phyloP scores from a whole-genome alignment of 2,797 vertebrate species.

The Acrossocheilus wenchowensis region DNA sequence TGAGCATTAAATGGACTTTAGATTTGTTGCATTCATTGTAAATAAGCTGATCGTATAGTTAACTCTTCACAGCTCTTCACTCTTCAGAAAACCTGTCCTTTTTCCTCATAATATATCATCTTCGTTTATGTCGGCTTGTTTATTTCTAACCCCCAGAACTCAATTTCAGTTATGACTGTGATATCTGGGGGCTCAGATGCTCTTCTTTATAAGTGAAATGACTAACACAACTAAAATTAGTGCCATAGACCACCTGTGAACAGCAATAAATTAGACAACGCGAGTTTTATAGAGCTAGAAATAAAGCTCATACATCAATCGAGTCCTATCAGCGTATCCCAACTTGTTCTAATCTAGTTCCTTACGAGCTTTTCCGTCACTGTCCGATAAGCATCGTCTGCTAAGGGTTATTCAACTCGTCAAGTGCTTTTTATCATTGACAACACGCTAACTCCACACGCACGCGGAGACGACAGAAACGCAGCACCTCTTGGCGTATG shows the following conservation, averaged over 20 bases:
- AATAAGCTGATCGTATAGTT: not conserved
- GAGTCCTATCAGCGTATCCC: not conserved
- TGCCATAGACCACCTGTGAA: conserved; percentile 54
- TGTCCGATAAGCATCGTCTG: conserved; percentile 28
- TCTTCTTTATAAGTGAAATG: conserved; percentile 56
- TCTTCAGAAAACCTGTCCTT: not conserved
- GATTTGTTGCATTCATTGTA: not conserved
- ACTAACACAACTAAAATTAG: conserved; percentile 56
- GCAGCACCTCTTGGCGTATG: not conserved
- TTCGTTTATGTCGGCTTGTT: conserved; percentile 16
- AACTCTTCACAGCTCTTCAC: not conserved
- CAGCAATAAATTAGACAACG: conserved; percentile 56
- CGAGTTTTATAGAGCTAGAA: conserved; percentile 48
- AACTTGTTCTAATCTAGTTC: not conserved
- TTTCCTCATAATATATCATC: not conserved
- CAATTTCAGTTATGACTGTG: conserved; percentile 48
- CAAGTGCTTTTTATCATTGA: conserved; percentile 13
- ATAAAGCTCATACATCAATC: conserved; percentile 42
- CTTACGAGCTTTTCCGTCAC: not conserved
- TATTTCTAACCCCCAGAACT: conserved; percentile 38
- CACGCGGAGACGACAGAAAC: not conserved
- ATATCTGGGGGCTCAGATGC: conserved; percentile 53
- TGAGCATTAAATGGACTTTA: not conserved
- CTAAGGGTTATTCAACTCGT: not conserved
- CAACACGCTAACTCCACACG: not conserved